Conservation (phyloP, 2,888 invertebrate species). For the Dolichomitus sp. region DNA sequence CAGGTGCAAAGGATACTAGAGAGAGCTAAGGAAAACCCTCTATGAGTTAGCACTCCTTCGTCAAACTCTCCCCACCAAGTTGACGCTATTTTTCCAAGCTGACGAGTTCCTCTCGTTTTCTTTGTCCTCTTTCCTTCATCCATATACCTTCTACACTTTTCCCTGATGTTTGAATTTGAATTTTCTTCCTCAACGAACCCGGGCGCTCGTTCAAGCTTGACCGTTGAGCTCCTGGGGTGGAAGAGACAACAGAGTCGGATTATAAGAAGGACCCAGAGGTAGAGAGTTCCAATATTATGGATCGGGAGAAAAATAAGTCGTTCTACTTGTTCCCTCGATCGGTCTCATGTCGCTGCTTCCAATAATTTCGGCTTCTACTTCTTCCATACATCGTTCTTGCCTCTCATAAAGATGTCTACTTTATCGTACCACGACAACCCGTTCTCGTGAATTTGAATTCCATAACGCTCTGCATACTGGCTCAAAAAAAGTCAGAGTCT, state of each 20-base stretch:
- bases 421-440: neutral
- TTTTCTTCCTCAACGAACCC: constrained; percentile 38
- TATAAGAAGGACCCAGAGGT: constrained; percentile 18
- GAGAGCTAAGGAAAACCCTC: constrained; percentile 13
- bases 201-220: constrained; percentile 49
- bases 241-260: constrained; percentile 17
- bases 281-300: constrained; percentile 39
- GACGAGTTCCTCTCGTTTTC: constrained; percentile 20
- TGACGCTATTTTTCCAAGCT: constrained; percentile 45
- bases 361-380: constrained; percentile 4
- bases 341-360: neutral
- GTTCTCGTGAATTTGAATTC: constrained; percentile 21
- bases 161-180: constrained; percentile 60
- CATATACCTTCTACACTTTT: constrained; percentile 29
- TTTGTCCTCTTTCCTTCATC: constrained; percentile 17
- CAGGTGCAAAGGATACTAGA: constrained; percentile 17
- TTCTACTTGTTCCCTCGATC: constrained; percentile 13
- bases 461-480: constrained; percentile 8
- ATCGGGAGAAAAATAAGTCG: constrained; percentile 31
- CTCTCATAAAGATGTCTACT: neutral
- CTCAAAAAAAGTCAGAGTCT: constrained; percentile 1
- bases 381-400: constrained; percentile 1
- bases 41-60: constrained; percentile 10
- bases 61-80: constrained; percentile 13
- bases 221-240: constrained; percentile 19